Percentiles rank a stretch among this genome's conserved stretches.
These are phyloP conservation scores for Panagrolaimus sp. DNA, from an alignment of 1,140 invertebrate genomes.

Conservation along the genomic window DNA sequence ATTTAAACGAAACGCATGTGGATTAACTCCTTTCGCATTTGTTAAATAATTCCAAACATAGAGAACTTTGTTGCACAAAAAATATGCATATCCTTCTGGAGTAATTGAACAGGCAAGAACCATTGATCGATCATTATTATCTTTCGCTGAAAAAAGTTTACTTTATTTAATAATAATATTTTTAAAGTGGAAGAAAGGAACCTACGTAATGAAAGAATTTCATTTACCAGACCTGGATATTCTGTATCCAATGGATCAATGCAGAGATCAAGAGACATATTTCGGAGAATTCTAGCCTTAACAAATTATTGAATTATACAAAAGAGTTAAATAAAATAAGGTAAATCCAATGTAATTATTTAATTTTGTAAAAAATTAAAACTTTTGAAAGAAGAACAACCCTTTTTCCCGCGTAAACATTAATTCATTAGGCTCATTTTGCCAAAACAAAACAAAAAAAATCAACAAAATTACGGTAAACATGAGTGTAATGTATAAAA, in stretches of 20 bases:
- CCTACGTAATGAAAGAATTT: not conserved
- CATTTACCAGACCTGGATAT: constrained; percentile 1
- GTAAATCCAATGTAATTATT: too few relatives aligned
- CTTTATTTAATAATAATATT: too few relatives aligned
- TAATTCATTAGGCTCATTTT: too few relatives aligned
- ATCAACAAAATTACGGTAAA: too few relatives aligned
- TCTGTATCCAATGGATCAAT: constrained; percentile 8
- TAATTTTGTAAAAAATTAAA: too few relatives aligned
- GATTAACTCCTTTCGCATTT: not conserved
- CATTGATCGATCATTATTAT: not conserved
- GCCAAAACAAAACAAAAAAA: too few relatives aligned
- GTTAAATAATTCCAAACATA: constrained; percentile 3
- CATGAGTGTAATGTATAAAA: too few relatives aligned
- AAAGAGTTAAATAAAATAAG: too few relatives aligned
- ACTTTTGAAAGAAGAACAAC: too few relatives aligned
- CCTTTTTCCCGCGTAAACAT: too few relatives aligned
- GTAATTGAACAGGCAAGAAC: not conserved
- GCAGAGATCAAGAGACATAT: constrained; percentile 12
- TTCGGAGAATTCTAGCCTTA: too few relatives aligned
- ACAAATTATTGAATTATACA: too few relatives aligned
- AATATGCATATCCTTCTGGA: not conserved
- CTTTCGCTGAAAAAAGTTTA: not conserved
- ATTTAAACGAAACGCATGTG: not conserved
- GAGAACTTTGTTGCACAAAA: not conserved
- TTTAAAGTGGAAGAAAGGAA: not conserved